phyloP scores from a whole-genome alignment of 2,888 invertebrate genomes.

The Megamerina dolium region DNA sequence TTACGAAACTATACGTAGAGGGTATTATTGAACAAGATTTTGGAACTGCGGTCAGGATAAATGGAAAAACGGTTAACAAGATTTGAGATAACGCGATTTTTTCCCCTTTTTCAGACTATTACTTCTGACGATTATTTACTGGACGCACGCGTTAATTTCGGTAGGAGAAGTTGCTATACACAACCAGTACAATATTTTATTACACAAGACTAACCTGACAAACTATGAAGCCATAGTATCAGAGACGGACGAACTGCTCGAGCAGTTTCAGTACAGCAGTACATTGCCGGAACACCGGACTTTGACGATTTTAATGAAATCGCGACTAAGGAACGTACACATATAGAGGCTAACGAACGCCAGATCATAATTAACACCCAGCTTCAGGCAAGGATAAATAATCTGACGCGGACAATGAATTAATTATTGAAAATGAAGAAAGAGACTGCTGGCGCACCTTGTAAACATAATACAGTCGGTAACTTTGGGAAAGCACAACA shows the following conservation, averaged over 20 bases:
- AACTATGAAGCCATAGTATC: conserved; percentile 9
- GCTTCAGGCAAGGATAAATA: conserved; percentile 7
- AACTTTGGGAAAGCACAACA: not conserved
- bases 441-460: not conserved
- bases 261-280: conserved; percentile 8
- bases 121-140: not conserved
- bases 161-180: too few relatives aligned
- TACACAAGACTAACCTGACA: conserved; percentile 1
- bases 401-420: conserved; percentile 7
- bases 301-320: conserved; percentile 10
- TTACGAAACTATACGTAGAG: conserved; percentile 2
- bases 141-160: not conserved
- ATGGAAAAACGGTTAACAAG: conserved; percentile 3
- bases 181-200: not conserved
- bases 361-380: conserved; percentile 8
- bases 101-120: not conserved
- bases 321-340: not conserved
- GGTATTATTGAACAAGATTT: not conserved
- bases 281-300: conserved; percentile 12
- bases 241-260: conserved; percentile 1
- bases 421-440: not conserved
- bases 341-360: conserved; percentile 2
- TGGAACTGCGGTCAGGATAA: not conserved
- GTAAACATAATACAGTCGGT: not conserved
- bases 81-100: conserved; percentile 2